phyloP scores from a whole-genome alignment of 2,888 invertebrate species.

The Peribatodes rhomboidaria region DNA sequence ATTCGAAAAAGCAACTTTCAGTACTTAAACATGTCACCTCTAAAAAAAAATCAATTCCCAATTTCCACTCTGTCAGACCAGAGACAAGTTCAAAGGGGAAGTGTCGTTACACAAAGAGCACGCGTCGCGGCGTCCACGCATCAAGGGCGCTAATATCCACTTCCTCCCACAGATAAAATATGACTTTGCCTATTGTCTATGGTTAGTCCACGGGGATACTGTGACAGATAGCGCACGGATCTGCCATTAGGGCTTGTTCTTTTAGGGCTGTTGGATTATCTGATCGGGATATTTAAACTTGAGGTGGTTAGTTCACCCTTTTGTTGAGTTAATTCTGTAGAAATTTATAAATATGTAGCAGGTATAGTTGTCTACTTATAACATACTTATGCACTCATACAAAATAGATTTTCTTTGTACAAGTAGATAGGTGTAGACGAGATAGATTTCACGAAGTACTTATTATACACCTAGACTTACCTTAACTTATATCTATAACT shows the following conservation, averaged over 20 bases:
- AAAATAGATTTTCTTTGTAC: too few relatives aligned
- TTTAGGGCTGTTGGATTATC: slow-evolving; percentile 29
- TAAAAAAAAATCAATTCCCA: slow-evolving; percentile 34
- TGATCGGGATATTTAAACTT: slow-evolving; percentile 28
- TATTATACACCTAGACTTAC: too few relatives aligned
- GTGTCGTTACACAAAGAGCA: slow-evolving; percentile 49
- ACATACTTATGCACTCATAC: too few relatives aligned
- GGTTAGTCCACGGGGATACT: slow-evolving; percentile 42
- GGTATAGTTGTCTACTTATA: not conserved
- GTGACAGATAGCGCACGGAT: slow-evolving; percentile 60
- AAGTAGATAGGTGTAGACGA: too few relatives aligned
- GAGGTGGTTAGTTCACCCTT: slow-evolving; percentile 3
- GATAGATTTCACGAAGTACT: too few relatives aligned
- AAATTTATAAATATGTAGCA: too few relatives aligned
- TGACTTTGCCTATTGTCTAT: slow-evolving; percentile 21
- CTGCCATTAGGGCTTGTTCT: slow-evolving; percentile 28
- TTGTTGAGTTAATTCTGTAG: not conserved
- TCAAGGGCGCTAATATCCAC: slow-evolving; percentile 59
- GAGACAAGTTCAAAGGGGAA: slow-evolving; percentile 46
- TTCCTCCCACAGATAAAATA: slow-evolving; percentile 52
- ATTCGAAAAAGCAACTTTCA: not conserved
- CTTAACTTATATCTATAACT: too few relatives aligned
- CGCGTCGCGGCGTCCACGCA: slow-evolving; percentile 53
- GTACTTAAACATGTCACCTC: slow-evolving; percentile 4
- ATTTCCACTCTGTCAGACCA: slow-evolving; percentile 25